A percentile compares a stretch with the other conserved stretches of the same genome.
These are phyloP conservation scores for Ceyx melanurus DNA, from an alignment of 2,113 vertebrate species.

Conservation along the genomic window DNA sequence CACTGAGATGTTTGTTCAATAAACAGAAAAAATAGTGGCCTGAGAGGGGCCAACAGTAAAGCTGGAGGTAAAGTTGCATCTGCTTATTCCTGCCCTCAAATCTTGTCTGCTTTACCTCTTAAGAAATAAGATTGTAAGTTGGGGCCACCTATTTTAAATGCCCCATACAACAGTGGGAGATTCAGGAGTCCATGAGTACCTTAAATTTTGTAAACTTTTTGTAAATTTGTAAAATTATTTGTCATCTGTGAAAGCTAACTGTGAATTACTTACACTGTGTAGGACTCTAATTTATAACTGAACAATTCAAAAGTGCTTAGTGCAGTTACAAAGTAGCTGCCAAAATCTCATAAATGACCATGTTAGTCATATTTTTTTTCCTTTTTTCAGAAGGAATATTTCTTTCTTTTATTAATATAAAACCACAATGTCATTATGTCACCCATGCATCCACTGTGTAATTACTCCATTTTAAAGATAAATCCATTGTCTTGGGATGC, in stretches of 20 bases:
- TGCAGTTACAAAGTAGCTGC: slow-evolving; percentile 29
- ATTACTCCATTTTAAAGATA: slow-evolving; percentile 94
- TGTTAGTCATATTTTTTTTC: slow-evolving; percentile 51
- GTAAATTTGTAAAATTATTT: background rate
- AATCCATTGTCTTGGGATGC: slow-evolving; percentile 85
- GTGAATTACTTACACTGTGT: background rate
- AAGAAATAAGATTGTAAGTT: background rate
- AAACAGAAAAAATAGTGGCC: fast-evolving
- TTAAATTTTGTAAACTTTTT: background rate
- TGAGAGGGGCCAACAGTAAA: background rate
- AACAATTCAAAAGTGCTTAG: background rate
- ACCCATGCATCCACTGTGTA: slow-evolving; percentile 85
- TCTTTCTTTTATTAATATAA: slow-evolving; percentile 78
- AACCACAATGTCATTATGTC: slow-evolving; percentile 84
- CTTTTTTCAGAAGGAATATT: slow-evolving; percentile 54
- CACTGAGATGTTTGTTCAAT: fast-evolving
- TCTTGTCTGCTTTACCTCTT: background rate
- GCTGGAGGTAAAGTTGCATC: background rate
- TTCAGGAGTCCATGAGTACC: background rate
- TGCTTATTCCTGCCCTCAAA: background rate
- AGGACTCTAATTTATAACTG: background rate
- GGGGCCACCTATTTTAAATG: background rate
- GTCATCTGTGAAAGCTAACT: background rate
- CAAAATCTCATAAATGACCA: slow-evolving; percentile 33
- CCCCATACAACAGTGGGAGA: background rate